A percentile compares a stretch with the other conserved stretches of the same genome.
Conservation (phyloP, 2,888 invertebrate species). For the Thymelicus lineola region DNA sequence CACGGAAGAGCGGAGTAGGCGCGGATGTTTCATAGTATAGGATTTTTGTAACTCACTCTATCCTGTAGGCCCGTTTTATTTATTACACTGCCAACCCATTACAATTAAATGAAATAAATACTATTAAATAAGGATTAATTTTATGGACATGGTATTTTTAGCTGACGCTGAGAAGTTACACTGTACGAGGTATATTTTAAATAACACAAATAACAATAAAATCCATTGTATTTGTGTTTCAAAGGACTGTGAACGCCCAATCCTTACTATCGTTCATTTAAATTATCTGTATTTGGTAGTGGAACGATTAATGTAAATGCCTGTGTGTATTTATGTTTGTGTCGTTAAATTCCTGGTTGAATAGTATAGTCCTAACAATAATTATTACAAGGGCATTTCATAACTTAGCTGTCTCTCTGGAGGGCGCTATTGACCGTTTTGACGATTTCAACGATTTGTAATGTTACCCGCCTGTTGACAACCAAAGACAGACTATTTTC, state of each 20-base stretch:
- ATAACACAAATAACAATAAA: neutral
- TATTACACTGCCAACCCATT: slow-evolving; percentile 12
- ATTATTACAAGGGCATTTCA: slow-evolving; percentile 44
- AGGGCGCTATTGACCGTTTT: slow-evolving; percentile 61
- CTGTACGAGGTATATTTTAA: no score
- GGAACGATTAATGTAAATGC: slow-evolving; percentile 42
- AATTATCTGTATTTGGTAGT: slow-evolving; percentile 33
- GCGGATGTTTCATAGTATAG: neutral
- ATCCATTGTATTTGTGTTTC: slow-evolving; percentile 2
- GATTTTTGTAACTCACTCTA: neutral
- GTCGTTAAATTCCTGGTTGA: slow-evolving; percentile 38
- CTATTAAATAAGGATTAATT: slow-evolving; percentile 29
- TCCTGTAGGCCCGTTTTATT: slow-evolving; percentile 2
- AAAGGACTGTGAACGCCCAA: neutral
- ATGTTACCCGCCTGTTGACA: slow-evolving; percentile 53
- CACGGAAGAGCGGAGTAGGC: neutral
- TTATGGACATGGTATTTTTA: slow-evolving; percentile 8
- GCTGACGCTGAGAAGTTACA: neutral
- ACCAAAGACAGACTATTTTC: slow-evolving; percentile 35
- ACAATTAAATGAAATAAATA: slow-evolving; percentile 10
- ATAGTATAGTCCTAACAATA: slow-evolving; percentile 43
- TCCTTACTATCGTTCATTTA: slow-evolving; percentile 1
- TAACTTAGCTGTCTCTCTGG: slow-evolving; percentile 55
- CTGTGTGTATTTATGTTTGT: slow-evolving; percentile 45
- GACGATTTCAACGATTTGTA: slow-evolving; percentile 69